Percentiles rank a stretch among this genome's conserved stretches.
These are phyloP conservation scores for Glyphotaelius pellucidus DNA, from an alignment of 2,888 invertebrate genomes.

Conservation along the genomic window DNA sequence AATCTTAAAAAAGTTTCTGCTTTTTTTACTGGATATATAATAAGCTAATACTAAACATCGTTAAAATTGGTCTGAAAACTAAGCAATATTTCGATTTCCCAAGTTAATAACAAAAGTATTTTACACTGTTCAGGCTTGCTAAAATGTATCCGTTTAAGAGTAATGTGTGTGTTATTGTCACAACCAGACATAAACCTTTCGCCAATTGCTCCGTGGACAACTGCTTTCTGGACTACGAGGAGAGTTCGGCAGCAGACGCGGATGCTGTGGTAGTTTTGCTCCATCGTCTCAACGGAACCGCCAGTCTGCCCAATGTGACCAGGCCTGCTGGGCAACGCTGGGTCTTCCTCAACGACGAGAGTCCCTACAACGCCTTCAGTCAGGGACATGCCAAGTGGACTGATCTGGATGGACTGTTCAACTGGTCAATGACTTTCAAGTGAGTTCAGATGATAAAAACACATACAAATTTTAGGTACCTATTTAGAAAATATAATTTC, in stretches of 20 bases:
- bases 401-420: constrained; percentile 78
- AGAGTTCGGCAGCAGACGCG: constrained; percentile 73
- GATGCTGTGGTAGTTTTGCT: constrained; percentile 81
- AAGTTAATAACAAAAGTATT: too few relatives aligned
- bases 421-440: constrained; percentile 80
- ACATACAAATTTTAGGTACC: too few relatives aligned
- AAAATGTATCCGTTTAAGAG: neutral
- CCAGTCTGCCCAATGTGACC: constrained; percentile 68
- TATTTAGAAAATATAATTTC: too few relatives aligned
- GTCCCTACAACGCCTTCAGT: constrained; percentile 79
- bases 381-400: constrained; percentile 63
- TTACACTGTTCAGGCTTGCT: too few relatives aligned
- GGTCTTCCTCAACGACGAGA: constrained; percentile 84
- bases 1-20: too few relatives aligned
- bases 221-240: constrained; percentile 79
- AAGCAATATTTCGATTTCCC: too few relatives aligned
- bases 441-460: neutral
- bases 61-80: too few relatives aligned
- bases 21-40: too few relatives aligned
- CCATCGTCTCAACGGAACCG: constrained; percentile 74
- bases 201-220: constrained; percentile 79
- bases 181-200: constrained; percentile 76
- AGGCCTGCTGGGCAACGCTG: constrained; percentile 78
- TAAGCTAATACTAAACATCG: too few relatives aligned
- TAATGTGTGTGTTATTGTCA: neutral